Evolutionary conservation across 2,888 invertebrate genomes (phyloP).

Genomic region (Polydrusus tereticollis): DNA sequence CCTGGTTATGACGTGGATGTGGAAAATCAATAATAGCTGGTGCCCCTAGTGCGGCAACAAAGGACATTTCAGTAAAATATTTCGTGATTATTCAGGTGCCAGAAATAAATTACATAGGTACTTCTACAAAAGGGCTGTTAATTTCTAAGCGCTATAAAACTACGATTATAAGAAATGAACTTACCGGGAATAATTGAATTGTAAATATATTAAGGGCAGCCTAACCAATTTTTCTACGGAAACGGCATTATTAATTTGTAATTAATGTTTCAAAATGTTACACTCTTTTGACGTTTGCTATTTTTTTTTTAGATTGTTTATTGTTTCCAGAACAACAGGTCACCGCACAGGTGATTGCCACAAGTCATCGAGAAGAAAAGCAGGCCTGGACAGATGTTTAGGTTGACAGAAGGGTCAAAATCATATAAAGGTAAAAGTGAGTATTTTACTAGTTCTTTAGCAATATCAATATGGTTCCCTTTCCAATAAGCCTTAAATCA

Average conservation of each 20-base stretch:
- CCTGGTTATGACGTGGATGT: neutral
- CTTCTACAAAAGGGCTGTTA: no score
- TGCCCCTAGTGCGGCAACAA: neutral
- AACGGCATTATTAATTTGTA: no score
- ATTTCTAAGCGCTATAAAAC: no score
- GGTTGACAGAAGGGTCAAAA: neutral
- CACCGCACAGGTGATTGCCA: neutral
- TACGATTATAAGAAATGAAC: no score
- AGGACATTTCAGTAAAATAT: neutral
- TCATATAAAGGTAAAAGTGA: no score
- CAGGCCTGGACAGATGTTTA: neutral
- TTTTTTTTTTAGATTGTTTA: neutral
- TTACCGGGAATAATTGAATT: neutral
- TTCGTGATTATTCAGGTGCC: neutral
- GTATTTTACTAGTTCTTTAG: no score
- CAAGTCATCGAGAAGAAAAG: neutral
- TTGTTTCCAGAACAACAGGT: neutral
- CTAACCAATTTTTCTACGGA: no score
- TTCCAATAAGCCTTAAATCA: no score
- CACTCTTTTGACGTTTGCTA: neutral
- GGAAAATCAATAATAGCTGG: slow-evolving; percentile 1
- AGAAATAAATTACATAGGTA: neutral
- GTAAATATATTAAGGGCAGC: neutral
- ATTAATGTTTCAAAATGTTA: neutral
- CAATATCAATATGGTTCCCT: no score